Evolutionary conservation across 2,888 invertebrate genomes (phyloP).

Genomic region (Globia sparganii): DNA sequence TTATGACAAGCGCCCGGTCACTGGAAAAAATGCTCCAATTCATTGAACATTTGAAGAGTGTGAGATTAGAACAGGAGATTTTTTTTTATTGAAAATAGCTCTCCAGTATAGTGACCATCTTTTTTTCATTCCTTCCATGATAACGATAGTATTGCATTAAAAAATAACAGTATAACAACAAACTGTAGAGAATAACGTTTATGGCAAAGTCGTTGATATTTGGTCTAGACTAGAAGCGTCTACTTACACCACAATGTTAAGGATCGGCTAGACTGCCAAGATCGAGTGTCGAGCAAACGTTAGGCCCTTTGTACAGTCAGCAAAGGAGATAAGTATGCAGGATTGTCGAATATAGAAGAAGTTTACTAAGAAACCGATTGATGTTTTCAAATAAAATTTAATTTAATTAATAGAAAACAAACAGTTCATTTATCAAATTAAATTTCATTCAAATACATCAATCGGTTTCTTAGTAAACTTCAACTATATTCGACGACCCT

Average conservation of each 20-base stretch:
- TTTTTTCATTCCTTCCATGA: neutral
- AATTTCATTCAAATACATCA: too few species aligned
- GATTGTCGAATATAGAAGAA: too few species aligned
- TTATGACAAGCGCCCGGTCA: constrained; percentile 37
- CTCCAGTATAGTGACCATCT: neutral
- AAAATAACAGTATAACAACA: neutral
- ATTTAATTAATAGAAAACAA: too few species aligned
- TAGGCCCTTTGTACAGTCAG: too few species aligned
- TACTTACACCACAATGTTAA: neutral
- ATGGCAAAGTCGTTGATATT: neutral
- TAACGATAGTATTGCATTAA: neutral
- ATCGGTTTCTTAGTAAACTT: too few species aligned
- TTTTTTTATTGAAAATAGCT: neutral
- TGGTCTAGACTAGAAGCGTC: neutral
- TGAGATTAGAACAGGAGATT: neutral
- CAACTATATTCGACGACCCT: too few species aligned
- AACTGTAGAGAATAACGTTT: neutral
- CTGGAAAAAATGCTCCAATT: constrained; percentile 38
- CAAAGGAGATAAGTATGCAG: too few species aligned
- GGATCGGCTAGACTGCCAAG: too few species aligned
- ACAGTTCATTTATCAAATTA: too few species aligned
- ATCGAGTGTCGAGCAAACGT: too few species aligned
- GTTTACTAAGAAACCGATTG: too few species aligned
- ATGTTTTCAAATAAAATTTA: too few species aligned
- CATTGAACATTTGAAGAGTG: constrained; percentile 9